Percentiles rank a stretch among this genome's conserved stretches.
These are phyloP conservation scores for Oxytorus armatus DNA, from an alignment of 2,888 invertebrate species.

Conservation along the genomic window DNA sequence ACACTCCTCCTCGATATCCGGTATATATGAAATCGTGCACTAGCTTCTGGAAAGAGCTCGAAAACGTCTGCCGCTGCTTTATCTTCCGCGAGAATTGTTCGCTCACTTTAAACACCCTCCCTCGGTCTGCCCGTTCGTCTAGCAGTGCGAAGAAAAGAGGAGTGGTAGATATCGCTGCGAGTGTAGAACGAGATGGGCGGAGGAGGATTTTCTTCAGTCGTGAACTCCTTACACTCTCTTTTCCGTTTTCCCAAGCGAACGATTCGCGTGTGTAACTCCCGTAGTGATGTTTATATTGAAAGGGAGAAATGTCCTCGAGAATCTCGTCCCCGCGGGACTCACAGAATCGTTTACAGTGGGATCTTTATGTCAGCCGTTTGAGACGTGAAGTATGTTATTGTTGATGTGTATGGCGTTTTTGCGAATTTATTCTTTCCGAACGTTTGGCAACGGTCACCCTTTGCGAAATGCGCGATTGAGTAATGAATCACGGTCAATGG, in stretches of 20 bases:
- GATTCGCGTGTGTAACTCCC: conserved; percentile 49
- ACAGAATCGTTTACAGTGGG: conserved; percentile 47
- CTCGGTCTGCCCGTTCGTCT: neutral
- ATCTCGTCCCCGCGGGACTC: conserved; percentile 55
- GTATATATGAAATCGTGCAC: conserved; percentile 27
- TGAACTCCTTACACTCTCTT: conserved; percentile 14
- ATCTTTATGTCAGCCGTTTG: conserved; percentile 50
- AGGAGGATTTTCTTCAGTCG: conserved; percentile 12
- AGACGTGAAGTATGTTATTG: conserved; percentile 39
- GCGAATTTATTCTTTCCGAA: no score
- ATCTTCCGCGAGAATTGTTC: conserved; percentile 69
- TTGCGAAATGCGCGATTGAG: no score
- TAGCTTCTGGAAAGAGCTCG: conserved; percentile 14
- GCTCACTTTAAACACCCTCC: conserved; percentile 61
- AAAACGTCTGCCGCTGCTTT: conserved; percentile 64
- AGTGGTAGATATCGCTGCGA: conserved; percentile 3
- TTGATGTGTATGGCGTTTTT: conserved; percentile 9
- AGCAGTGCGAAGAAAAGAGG: neutral
- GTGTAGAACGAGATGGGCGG: neutral
- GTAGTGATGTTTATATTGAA: conserved; percentile 60
- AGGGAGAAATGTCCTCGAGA: conserved; percentile 59
- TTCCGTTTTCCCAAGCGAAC: conserved; percentile 49
- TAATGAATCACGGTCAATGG: no score
- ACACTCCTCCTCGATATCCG: conserved; percentile 60
- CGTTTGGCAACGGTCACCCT: no score